Evolutionary conservation across 2,113 vertebrate species (phyloP).

Genomic region (Bos indicus): DNA sequence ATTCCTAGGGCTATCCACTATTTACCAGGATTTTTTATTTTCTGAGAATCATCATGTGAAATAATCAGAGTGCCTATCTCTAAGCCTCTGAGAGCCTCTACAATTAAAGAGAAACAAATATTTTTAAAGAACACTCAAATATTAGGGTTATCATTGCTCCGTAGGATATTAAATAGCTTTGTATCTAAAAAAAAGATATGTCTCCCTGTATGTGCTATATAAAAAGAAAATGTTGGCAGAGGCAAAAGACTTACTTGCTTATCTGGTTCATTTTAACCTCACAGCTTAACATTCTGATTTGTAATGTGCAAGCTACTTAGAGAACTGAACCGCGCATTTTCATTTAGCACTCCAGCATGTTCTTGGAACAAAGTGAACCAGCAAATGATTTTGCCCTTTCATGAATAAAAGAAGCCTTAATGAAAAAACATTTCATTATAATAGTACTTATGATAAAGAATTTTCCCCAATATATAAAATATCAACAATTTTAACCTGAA

Average conservation of each 20-base stretch:
- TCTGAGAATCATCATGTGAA: background rate
- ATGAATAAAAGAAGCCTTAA: constrained; percentile 50
- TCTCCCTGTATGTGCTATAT: background rate
- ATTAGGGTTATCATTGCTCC: background rate
- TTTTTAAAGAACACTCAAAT: background rate
- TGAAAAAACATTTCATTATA: constrained; percentile 28
- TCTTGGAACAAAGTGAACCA: constrained; percentile 50
- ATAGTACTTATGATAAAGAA: constrained; percentile 26
- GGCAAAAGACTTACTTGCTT: constrained; percentile 17
- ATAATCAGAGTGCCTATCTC: background rate
- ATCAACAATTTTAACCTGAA: constrained; percentile 4
- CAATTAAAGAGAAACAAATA: background rate
- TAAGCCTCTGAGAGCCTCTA: background rate
- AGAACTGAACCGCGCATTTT: constrained; percentile 1
- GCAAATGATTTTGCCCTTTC: constrained; percentile 54
- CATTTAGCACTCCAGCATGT: constrained; percentile 4
- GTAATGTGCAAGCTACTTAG: background rate
- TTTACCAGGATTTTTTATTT: background rate
- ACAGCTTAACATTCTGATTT: constrained; percentile 55
- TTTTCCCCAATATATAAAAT: background rate
- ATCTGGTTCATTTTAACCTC: constrained; percentile 62
- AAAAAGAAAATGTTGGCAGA: constrained; percentile 9
- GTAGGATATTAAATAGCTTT: background rate
- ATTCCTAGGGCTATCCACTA: background rate
- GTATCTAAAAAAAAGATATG: background rate